Percentiles rank a stretch among this genome's conserved stretches.
Conservation (phyloP, 1,140 invertebrate species). For the Saccostrea glomerata region DNA sequence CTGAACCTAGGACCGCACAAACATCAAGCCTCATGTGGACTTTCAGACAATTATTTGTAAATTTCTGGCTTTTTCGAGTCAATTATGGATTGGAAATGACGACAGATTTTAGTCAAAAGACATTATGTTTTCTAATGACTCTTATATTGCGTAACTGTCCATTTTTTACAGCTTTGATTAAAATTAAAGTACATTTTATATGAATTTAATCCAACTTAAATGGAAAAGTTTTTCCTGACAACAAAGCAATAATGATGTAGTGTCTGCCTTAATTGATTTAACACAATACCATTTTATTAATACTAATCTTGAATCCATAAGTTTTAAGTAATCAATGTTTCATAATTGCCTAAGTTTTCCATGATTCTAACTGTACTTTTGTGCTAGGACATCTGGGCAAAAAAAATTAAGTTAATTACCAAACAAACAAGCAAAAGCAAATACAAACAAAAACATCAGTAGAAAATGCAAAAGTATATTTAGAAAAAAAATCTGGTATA, state of each 20-base stretch:
- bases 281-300: no score
- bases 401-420: no score
- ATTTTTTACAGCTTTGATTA: neutral
- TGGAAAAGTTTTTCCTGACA: neutral
- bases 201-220: neutral
- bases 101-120: neutral
- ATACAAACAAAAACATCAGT: no score
- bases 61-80: neutral
- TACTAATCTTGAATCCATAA: no score
- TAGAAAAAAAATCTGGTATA: no score
- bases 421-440: no score
- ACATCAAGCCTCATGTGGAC: neutral
- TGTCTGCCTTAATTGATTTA: no score
- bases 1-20: neutral
- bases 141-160: neutral
- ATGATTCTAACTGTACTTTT: no score
- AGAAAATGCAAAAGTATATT: no score
- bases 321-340: no score
- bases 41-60: neutral
- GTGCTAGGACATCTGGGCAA: no score
- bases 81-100: neutral
- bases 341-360: no score
- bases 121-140: neutral
- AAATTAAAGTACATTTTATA: neutral
- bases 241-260: conserved; percentile 1